Conservation (phyloP, 1,140 invertebrate species). For the Drosophila rufa region DNA sequence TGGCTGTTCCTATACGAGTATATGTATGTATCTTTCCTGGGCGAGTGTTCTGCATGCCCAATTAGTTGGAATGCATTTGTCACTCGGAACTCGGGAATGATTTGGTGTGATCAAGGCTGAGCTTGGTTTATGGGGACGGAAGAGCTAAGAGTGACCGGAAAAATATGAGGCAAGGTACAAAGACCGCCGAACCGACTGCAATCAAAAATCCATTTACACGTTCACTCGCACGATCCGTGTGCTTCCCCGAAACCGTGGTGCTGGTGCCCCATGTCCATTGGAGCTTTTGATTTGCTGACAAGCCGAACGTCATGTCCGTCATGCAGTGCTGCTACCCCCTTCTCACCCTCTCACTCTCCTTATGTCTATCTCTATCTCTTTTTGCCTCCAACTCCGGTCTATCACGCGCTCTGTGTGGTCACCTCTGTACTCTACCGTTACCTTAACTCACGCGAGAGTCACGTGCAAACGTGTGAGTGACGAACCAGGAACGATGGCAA, state of each 20-base stretch:
- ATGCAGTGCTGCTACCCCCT: slow-evolving; percentile 11
- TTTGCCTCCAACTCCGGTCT: background rate
- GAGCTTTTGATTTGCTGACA: slow-evolving; percentile 56
- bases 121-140: slow-evolving; percentile 1
- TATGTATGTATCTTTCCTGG: background rate
- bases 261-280: slow-evolving; percentile 23
- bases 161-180: slow-evolving; percentile 31
- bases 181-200: slow-evolving; percentile 63
- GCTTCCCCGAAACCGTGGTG: slow-evolving; percentile 6
- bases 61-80: slow-evolving; percentile 4
- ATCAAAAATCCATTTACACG: slow-evolving; percentile 80
- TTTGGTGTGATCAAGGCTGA: slow-evolving; percentile 46
- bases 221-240: slow-evolving; percentile 40
- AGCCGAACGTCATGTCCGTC: slow-evolving; percentile 62
- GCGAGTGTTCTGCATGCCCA: background rate
- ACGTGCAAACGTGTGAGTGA: background rate
- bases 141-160: slow-evolving; percentile 2
- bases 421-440: background rate
- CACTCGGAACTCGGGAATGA: too few relatives aligned
- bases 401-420: slow-evolving; percentile 11
- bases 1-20: background rate
- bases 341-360: background rate
- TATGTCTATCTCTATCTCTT: background rate
- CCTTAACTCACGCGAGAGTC: slow-evolving; percentile 8
- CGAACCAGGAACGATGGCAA: background rate